Base-by-base conservation (phyloP, 2,888 invertebrate genomes). In the Limnephilus rhombicus region DNA sequence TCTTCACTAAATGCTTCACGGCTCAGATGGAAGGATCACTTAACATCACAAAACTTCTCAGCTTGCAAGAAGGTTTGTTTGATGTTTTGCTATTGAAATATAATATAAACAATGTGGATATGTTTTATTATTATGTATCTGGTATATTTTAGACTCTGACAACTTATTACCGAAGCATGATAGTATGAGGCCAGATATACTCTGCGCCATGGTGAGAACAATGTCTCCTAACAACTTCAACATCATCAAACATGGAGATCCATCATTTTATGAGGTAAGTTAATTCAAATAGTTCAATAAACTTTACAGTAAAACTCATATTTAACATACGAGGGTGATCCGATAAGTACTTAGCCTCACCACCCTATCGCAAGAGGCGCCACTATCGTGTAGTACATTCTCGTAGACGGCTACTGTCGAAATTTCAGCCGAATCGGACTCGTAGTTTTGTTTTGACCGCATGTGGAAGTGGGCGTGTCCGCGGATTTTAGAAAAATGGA, bases 11-110 rank as follows among this genome's bases (percentile, higher is more conserved):
- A 34, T 96, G 96, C 92, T 95, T 95, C 7, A 94, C 96, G 2
- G 96, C 96, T 15, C 95, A 95, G 87, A 94, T 96, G 92, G 96
- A 96, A 93, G 95, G 96, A 0, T 95, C 96, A 4, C 95, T 95
- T 92, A 93, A 94, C 2, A 94, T 96, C 0, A 95, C 96, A 92
- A 94, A 94, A 15, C 90, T 95, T 13, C 93, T 96, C 11, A 90
- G 80, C 45, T 31, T 82, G 13, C 87, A 92, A 80, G 92, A 93
- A 91, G 93, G 93, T 93, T 68, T 24, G 86, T 86, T 18, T 37
- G 45, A 45, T 86, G 3, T 83, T 37, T 83, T 83, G 4, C 11
- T 83, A 34, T 0, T 34, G 5, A 83, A 83, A 31, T 83, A n/a
- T 85, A 37, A 45, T 34, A 45, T 85, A 37, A 85, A 41, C 24